A percentile compares a stretch with the other conserved stretches of the same genome.
Conservation (phyloP, 92 coral and sea anemone species). For the Palythoa grandis region DNA sequence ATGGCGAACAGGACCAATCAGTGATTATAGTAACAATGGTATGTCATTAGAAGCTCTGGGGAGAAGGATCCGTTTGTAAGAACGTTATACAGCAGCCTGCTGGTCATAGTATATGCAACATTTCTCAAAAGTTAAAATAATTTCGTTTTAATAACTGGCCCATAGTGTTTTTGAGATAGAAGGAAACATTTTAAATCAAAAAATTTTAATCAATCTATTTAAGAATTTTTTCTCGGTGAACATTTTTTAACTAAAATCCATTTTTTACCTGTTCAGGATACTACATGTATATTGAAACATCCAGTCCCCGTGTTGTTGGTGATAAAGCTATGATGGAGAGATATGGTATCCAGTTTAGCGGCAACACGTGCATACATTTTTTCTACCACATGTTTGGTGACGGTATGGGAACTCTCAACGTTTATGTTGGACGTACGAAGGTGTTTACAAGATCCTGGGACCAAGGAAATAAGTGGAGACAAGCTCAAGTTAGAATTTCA, state of each 20-base stretch:
- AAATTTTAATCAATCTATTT: no score
- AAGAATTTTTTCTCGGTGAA: no score
- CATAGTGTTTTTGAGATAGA: no score
- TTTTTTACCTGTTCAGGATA: not conserved
- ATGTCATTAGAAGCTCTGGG: no score
- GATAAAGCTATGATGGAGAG: constrained; percentile 1
- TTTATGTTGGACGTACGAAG: not conserved
- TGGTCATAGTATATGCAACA: no score
- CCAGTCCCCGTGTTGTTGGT: not conserved
- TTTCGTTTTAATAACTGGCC: no score
- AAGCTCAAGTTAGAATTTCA: not conserved
- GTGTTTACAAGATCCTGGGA: not conserved
- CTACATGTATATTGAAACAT: not conserved
- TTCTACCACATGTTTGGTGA: constrained; percentile 26
- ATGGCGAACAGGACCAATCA: not conserved
- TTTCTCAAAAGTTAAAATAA: no score
- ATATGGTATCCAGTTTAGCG: not conserved
- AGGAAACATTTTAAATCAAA: no score
- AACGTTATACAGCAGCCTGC: no score
- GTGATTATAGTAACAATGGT: not conserved
- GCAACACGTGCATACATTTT: not conserved
- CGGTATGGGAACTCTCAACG: constrained; percentile 9
- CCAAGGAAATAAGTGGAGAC: not conserved
- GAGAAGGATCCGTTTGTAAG: not conserved
- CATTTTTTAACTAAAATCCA: no score